A percentile compares a stretch with the other conserved stretches of the same genome.
These are phyloP conservation scores for Ariopsis seemanni DNA, from an alignment of 2,113 vertebrate genomes.

Conservation along the genomic window DNA sequence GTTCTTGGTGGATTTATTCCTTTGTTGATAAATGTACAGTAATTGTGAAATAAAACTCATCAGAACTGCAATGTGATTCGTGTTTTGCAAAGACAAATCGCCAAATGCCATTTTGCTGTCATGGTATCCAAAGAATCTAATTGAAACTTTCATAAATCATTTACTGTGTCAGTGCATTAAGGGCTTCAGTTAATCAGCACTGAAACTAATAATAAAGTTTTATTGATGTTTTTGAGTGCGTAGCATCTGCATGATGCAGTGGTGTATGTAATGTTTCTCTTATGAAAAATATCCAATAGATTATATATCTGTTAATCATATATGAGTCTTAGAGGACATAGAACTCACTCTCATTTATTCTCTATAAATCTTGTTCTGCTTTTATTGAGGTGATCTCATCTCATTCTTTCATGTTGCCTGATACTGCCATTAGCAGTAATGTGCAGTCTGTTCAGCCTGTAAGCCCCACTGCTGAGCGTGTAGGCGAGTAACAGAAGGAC, in stretches of 20 bases:
- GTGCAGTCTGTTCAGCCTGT: conserved; percentile 13
- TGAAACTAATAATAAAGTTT: conserved; percentile 7
- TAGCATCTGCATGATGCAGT: neutral
- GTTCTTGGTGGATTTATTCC: neutral
- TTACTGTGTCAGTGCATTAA: neutral
- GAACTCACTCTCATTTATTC: neutral
- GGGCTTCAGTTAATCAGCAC: neutral
- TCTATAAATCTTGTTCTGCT: conserved; percentile 12
- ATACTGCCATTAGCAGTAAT: conserved; percentile 33
- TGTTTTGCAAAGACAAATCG: neutral
- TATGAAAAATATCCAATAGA: neutral
- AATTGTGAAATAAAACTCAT: neutral
- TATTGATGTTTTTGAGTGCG: conserved; percentile 17
- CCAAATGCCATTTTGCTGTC: neutral
- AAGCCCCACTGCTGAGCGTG: neutral
- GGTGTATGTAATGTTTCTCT: neutral
- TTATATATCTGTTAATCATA: conserved; percentile 22
- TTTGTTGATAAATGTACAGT: neutral
- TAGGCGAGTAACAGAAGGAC: neutral
- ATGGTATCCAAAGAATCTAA: neutral
- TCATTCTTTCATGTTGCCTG: conserved; percentile 1
- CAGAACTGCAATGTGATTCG: neutral
- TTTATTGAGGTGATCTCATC: conserved; percentile 46
- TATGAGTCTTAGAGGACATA: neutral
- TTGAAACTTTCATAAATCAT: conserved; percentile 5